These are phyloP conservation scores for Toxotes chatareus DNA, from an alignment of 2,113 vertebrate genomes.

Conservation along the genomic window DNA sequence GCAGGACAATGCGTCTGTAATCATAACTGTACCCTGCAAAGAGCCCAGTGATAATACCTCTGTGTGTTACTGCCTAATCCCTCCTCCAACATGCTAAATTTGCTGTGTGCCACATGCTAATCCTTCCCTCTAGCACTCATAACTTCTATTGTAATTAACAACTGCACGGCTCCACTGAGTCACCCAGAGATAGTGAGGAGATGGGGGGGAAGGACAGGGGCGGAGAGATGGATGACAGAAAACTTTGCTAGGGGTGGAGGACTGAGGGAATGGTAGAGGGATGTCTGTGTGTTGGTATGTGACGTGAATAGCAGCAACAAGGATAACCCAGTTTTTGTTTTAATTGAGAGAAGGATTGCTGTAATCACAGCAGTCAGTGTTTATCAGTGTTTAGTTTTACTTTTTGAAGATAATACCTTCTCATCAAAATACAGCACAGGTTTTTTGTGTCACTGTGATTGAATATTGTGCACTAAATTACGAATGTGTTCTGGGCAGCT, in stretches of 20 bases:
- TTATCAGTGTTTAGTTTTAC: constrained; percentile 17
- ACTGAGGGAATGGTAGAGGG: background rate
- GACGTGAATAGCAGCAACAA: constrained; percentile 21
- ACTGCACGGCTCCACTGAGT: constrained; percentile 66
- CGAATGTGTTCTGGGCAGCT: constrained; percentile 11
- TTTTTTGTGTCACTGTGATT: background rate
- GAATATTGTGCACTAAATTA: constrained; percentile 5
- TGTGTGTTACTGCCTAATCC: constrained; percentile 77
- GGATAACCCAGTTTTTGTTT: constrained; percentile 10
- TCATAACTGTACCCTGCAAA: constrained; percentile 75
- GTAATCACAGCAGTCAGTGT: constrained; percentile 21
- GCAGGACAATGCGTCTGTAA: constrained; percentile 73
- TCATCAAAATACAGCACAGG: constrained; percentile 12
- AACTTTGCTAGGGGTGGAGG: constrained; percentile 34
- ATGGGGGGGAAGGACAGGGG: constrained; percentile 13
- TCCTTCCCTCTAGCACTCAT: constrained; percentile 73
- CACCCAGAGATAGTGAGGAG: constrained; percentile 36
- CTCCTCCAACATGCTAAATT: constrained; percentile 68
- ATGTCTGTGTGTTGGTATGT: background rate
- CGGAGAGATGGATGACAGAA: constrained; percentile 38
- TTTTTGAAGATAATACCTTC: constrained; percentile 10
- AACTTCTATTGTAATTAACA: constrained; percentile 77
- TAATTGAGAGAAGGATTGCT: background rate
- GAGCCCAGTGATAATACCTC: constrained; percentile 74
- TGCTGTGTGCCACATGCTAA: constrained; percentile 76